Base-by-base conservation (phyloP, 2,888 invertebrate genomes). In the Drosophila mulleri region DNA sequence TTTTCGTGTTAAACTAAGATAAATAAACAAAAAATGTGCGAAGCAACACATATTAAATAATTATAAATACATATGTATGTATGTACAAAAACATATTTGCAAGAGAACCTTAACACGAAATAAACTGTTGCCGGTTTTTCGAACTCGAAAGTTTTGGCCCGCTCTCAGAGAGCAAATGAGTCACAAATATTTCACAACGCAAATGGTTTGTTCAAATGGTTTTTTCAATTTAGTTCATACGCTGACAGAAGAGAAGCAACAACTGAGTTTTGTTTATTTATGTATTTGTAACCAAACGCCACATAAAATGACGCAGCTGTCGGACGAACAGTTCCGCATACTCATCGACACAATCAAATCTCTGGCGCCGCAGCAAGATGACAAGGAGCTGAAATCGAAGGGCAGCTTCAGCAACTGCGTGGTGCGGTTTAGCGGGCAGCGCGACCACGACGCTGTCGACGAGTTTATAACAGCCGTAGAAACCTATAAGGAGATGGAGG, bases 391-490 rank as follows among this genome's bases (percentile, higher is more conserved):
- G 16, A 70, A 80, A 47, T 90, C 92, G 0, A 92, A 91, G 69
- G 90, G 91, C 4, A 92, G 91, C 67, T 91, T 92, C 45, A 89
- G 82, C 67, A 92, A 91, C 50, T 91, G 91, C 35, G 3, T 16
- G 1, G 78, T 80, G 4, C 82, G 89, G 1, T 92, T 92, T 54
- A 78, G 83, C 44, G 92, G 92, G 3, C 92, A 92, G 72, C 83
- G 91, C 5, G 91, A 92, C 71, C 82, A 91, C 54, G 92, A 92
- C 54, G 91, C 92, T 8, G 92, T 92, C 26, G 92, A 92, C 37
- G 91, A 89, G 60, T 92, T 92, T 57, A 90, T 92, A 44, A 89
- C 81, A 6, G 82, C 91, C 1, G 82, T 92, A 48, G 91, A 89
- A 45, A 83, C 91, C 1, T 92, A 91, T 76, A 92, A 92, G 59